Evolutionary conservation across 2,888 invertebrate genomes (phyloP).

Genomic region (Chymomyza fuscimana): DNA sequence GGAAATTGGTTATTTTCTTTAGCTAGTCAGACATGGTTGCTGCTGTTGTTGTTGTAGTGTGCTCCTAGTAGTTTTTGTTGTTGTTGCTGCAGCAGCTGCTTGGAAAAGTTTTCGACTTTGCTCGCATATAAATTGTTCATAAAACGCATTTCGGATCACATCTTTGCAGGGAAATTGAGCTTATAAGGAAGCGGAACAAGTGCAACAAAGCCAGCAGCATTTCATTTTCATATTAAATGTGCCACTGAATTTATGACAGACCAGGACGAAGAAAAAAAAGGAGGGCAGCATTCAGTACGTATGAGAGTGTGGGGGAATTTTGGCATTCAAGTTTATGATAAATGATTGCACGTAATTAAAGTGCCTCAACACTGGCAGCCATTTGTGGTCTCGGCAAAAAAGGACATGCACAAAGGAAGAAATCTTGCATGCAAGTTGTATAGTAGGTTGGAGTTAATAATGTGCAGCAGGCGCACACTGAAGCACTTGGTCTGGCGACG

Average conservation of each 20-base stretch:
- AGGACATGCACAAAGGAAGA: conserved; percentile 8
- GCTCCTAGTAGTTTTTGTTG: neutral
- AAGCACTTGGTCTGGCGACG: neutral
- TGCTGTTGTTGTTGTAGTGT: neutral
- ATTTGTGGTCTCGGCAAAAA: neutral
- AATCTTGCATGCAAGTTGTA: neutral
- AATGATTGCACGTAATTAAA: conserved; percentile 64
- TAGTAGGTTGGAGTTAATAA: conserved; percentile 47
- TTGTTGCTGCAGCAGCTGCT: conserved; percentile 43
- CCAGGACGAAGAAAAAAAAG: neutral
- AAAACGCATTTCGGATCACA: conserved; percentile 67
- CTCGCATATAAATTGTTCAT: conserved; percentile 78
- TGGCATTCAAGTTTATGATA: conserved; percentile 55
- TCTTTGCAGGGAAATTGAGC: conserved; percentile 51
- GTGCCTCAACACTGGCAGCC: conserved; percentile 32
- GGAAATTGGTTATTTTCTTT: conserved; percentile 69
- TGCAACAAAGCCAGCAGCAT: neutral
- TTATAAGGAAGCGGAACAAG: conserved; percentile 36
- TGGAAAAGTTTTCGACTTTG: conserved; percentile 63
- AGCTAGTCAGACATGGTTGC: conserved; percentile 42
- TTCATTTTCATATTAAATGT: conserved; percentile 5
- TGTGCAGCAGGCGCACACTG: conserved; percentile 53
- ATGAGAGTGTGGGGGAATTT: conserved; percentile 20
- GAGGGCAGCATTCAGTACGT: neutral
- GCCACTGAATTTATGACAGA: conserved; percentile 14